These are phyloP conservation scores for Phalanger gymnotis DNA, from an alignment of 2,797 vertebrate species.

Conservation along the genomic window DNA sequence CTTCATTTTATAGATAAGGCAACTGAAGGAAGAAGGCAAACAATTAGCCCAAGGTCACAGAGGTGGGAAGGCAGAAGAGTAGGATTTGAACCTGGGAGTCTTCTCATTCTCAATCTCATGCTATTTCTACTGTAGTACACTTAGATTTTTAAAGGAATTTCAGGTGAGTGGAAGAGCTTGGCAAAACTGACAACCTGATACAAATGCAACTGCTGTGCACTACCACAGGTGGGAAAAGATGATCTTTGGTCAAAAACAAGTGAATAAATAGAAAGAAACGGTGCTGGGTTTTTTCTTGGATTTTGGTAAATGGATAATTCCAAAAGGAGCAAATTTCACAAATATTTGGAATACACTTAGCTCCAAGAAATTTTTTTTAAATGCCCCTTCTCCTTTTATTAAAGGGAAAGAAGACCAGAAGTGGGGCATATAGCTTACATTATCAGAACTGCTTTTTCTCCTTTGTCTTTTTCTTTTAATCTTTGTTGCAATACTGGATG, in stretches of 20 bases:
- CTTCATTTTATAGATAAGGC: neutral
- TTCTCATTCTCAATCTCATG: neutral
- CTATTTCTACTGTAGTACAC: neutral
- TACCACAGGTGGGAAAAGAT: neutral
- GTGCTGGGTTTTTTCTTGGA: neutral
- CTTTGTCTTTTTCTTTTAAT: neutral
- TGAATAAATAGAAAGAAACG: neutral
- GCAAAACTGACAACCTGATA: neutral
- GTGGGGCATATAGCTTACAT: neutral
- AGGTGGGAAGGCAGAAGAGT: too few species aligned
- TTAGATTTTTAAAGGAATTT: neutral
- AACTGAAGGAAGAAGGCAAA: neutral
- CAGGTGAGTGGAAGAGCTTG: neutral
- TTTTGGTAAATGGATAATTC: neutral
- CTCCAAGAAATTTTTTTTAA: neutral
- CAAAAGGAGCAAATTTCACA: neutral
- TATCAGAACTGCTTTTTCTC: neutral
- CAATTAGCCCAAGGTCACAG: neutral
- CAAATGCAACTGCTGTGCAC: neutral
- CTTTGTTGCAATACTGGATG: neutral
- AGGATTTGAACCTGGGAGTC: neutral
- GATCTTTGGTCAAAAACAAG: neutral
- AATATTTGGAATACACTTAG: neutral
- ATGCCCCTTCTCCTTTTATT: neutral
- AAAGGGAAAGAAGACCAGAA: neutral